These are phyloP conservation scores for Euphydryas editha DNA, from an alignment of 2,888 invertebrate genomes.

Conservation along the genomic window DNA sequence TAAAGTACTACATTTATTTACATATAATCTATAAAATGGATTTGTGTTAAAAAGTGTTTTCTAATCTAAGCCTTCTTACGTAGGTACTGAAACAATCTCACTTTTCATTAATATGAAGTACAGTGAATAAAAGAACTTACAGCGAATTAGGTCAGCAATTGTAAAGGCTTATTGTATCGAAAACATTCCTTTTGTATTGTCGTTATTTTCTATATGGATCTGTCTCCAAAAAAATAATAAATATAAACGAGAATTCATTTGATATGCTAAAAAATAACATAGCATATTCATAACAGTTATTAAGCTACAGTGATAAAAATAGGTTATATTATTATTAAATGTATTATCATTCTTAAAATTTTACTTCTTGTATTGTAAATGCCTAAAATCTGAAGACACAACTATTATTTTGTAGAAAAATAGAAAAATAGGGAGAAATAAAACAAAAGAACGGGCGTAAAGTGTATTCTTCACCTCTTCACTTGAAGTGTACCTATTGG, in stretches of 20 bases:
- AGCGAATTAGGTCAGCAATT: constrained; percentile 23
- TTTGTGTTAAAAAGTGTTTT: too few species aligned
- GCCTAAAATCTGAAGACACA: too few species aligned
- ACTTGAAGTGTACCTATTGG: too few species aligned
- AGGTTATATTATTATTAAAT: background rate
- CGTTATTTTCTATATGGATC: constrained; percentile 20
- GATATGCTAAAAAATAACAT: constrained; percentile 1
- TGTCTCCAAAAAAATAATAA: constrained; percentile 15
- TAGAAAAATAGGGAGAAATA: too few species aligned
- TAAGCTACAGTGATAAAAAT: background rate
- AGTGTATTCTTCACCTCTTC: too few species aligned
- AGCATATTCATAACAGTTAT: background rate
- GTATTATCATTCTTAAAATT: too few species aligned
- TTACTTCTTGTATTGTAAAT: too few species aligned
- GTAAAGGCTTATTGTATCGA: constrained; percentile 25
- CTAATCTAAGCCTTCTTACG: too few species aligned
- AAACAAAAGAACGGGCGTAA: too few species aligned
- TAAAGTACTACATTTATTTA: too few species aligned
- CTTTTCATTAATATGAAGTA: constrained; percentile 19
- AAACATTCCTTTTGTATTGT: constrained; percentile 23
- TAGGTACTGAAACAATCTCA: background rate
- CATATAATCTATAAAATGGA: too few species aligned
- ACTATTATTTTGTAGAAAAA: too few species aligned
- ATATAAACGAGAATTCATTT: constrained; percentile 17
- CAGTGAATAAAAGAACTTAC: constrained; percentile 16